Evolutionary conservation across 1,140 invertebrate genomes (phyloP).

Genomic region (Antheraea mylitta): DNA sequence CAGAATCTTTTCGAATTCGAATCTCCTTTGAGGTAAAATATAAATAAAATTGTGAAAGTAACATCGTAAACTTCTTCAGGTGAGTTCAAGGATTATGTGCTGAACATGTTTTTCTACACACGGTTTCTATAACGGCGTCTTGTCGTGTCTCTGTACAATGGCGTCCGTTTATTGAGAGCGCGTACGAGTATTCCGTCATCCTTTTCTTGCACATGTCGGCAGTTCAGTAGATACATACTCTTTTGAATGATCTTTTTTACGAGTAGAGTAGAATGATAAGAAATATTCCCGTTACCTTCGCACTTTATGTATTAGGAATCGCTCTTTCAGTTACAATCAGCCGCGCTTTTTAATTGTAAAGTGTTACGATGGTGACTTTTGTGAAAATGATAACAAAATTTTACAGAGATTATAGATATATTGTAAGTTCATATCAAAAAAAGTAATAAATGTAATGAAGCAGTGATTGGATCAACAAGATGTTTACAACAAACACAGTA

Average conservation of each 20-base stretch:
- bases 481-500: slow-evolving; percentile 76
- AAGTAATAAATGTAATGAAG: slow-evolving; percentile 26
- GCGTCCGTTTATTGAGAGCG: slow-evolving; percentile 73
- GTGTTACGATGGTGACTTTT: slow-evolving; percentile 17
- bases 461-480: slow-evolving; percentile 39
- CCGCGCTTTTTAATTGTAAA: slow-evolving; percentile 53
- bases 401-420: slow-evolving; percentile 26
- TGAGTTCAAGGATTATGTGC: not conserved
- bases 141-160: slow-evolving; percentile 55
- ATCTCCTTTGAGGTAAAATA: not conserved
- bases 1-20: slow-evolving; percentile 16
- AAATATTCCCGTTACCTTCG: slow-evolving; percentile 77
- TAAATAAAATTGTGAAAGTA: slow-evolving; percentile 1
- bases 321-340: slow-evolving; percentile 69
- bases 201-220: slow-evolving; percentile 78
- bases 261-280: slow-evolving; percentile 73
- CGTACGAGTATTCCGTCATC: slow-evolving; percentile 77
- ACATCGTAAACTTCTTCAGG: slow-evolving; percentile 12
- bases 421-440: slow-evolving; percentile 23
- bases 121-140: slow-evolving; percentile 28
- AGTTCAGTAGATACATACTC: slow-evolving; percentile 65
- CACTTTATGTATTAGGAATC: slow-evolving; percentile 69
- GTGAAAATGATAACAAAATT: not conserved
- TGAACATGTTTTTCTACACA: not conserved
- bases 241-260: slow-evolving; percentile 71